Conservation (phyloP, 1,140 invertebrate species). For the Akabosia matsudoensis region DNA sequence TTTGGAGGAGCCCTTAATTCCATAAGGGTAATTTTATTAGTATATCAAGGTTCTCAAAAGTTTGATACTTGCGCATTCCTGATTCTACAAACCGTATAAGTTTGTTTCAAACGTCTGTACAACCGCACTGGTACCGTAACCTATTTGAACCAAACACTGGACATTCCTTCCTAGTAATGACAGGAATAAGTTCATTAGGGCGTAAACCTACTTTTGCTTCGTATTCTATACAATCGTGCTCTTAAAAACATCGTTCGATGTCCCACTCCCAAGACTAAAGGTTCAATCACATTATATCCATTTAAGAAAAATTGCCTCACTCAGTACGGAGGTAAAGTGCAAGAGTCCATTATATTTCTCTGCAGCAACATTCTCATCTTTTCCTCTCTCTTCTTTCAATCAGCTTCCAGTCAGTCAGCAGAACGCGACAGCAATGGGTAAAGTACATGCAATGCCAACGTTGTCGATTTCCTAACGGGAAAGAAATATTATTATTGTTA, state of each 20-base stretch:
- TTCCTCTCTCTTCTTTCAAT: not conserved
- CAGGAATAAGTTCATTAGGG: conserved; percentile 35
- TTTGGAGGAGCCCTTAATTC: too few species aligned
- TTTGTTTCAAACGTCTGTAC: too few species aligned
- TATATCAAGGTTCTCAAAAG: too few species aligned
- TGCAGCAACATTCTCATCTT: not conserved
- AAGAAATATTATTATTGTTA: conserved; percentile 9
- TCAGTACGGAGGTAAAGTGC: too few species aligned
- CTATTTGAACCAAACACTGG: conserved; percentile 24
- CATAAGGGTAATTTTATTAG: too few species aligned
- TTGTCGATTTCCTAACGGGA: conserved; percentile 7
- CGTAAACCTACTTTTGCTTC: conserved; percentile 26
- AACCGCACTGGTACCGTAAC: too few species aligned
- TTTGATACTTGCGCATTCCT: too few species aligned
- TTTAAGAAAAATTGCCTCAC: not conserved
- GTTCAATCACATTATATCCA: conserved; percentile 15
- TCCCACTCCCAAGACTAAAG: not conserved
- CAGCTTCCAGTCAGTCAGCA: not conserved
- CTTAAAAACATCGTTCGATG: not conserved
- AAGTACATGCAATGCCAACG: not conserved
- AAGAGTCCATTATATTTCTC: too few species aligned
- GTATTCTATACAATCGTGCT: conserved; percentile 1
- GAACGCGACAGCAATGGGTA: not conserved
- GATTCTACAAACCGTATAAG: too few species aligned
- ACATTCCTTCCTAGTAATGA: conserved; percentile 37